phyloP scores from a whole-genome alignment of 2,888 invertebrate species.

The Drosophila mercatorum region DNA sequence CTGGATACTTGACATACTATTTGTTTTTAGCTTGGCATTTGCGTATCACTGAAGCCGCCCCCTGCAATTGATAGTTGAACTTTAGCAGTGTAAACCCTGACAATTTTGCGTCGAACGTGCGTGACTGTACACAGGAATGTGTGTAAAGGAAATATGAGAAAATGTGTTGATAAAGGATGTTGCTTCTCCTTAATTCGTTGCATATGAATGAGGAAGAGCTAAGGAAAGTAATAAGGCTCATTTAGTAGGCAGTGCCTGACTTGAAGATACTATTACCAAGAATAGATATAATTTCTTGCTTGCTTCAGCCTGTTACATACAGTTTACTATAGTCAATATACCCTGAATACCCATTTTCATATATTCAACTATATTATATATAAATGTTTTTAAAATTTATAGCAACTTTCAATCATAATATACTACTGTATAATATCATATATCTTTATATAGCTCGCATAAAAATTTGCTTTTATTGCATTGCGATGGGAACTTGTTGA shows the following conservation, averaged over 20 bases:
- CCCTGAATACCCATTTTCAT: too few species aligned
- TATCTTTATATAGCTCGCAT: neutral
- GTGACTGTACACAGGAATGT: neutral
- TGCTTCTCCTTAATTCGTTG: neutral
- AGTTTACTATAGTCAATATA: too few species aligned
- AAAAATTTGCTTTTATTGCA: neutral
- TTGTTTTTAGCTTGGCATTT: constrained; percentile 7
- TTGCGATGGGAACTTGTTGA: neutral
- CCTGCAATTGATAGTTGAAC: constrained; percentile 19
- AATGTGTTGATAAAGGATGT: neutral
- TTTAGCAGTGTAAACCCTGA: neutral
- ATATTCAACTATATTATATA: neutral
- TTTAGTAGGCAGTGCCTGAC: neutral
- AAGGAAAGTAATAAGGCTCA: neutral
- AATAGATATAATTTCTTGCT: too few species aligned
- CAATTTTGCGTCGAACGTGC: neutral
- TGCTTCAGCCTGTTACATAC: too few species aligned
- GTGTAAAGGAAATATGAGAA: neutral
- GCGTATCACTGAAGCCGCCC: neutral
- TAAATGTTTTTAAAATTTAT: neutral
- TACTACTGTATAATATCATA: neutral
- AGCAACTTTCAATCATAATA: neutral
- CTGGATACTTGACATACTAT: constrained; percentile 28
- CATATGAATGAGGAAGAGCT: neutral
- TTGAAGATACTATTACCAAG: neutral